phyloP scores from a whole-genome alignment of 2,113 vertebrate species.

The Corythaeola cristata region DNA sequence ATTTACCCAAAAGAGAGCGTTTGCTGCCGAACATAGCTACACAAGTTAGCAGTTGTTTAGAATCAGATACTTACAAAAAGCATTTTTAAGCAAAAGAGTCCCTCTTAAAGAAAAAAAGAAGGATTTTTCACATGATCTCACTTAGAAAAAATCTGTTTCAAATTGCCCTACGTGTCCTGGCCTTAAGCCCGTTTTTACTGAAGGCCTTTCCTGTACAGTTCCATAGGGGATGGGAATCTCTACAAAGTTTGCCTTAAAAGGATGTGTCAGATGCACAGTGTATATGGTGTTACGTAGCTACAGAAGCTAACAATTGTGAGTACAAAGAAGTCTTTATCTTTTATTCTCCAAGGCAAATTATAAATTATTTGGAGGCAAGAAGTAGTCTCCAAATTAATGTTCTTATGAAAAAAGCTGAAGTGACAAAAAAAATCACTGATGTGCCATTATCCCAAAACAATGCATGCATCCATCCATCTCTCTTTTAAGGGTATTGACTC shows the following conservation, averaged over 20 bases:
- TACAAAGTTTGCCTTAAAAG: slow-evolving; percentile 67
- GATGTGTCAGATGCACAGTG: slow-evolving; percentile 9
- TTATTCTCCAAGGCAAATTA: not conserved
- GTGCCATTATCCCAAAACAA: not conserved
- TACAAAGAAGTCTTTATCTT: not conserved
- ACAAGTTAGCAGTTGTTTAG: slow-evolving; percentile 14
- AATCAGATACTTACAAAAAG: slow-evolving; percentile 5
- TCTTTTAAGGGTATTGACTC: not conserved
- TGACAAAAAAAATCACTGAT: not conserved
- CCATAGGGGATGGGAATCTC: slow-evolving; percentile 54
- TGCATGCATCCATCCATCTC: not conserved
- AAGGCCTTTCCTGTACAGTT: slow-evolving; percentile 63
- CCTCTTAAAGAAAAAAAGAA: slow-evolving; percentile 21
- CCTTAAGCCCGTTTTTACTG: slow-evolving; percentile 47
- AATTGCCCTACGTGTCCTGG: slow-evolving; percentile 61
- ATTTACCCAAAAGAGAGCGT: not conserved
- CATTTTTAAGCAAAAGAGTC: slow-evolving; percentile 23
- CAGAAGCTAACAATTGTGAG: slow-evolving; percentile 20
- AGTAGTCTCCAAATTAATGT: not conserved
- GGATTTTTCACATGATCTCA: slow-evolving; percentile 75
- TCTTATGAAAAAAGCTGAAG: not conserved
- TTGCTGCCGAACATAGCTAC: not conserved
- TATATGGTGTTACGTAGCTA: not conserved
- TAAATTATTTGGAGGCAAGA: not conserved
- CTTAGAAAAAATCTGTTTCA: slow-evolving; percentile 69